Evolutionary conservation across 2,113 vertebrate species (phyloP).

Genomic region (Sialia sialis): DNA sequence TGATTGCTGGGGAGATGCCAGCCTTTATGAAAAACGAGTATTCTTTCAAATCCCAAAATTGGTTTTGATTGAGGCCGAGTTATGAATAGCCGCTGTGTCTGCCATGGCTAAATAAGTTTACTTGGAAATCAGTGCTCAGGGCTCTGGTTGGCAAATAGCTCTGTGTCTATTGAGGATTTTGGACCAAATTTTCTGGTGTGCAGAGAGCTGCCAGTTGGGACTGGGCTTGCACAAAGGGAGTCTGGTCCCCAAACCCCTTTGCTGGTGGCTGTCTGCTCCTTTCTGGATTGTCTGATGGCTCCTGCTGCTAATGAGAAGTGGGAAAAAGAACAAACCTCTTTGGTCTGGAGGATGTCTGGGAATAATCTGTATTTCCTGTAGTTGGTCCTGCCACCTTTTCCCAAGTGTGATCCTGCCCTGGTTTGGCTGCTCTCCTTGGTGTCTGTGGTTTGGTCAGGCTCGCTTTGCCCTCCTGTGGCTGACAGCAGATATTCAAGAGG

Average conservation of each 20-base stretch:
- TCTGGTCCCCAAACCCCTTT: not conserved
- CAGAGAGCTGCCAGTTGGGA: not conserved
- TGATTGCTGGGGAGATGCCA: constrained; percentile 30
- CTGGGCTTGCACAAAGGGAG: accelerated
- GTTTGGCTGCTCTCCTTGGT: not conserved
- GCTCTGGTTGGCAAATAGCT: not conserved
- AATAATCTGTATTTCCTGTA: not conserved
- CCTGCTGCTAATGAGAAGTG: not conserved
- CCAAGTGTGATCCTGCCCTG: not conserved
- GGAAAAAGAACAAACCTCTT: not conserved
- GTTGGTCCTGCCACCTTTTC: not conserved
- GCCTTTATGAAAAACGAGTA: not conserved
- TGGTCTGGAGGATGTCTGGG: not conserved
- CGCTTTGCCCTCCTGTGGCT: constrained; percentile 50
- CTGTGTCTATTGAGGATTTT: accelerated
- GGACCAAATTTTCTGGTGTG: not conserved
- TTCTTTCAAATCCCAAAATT: constrained; percentile 57
- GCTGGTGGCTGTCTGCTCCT: not conserved
- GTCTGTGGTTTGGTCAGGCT: not conserved
- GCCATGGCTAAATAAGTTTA: not conserved
- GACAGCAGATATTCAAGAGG: not conserved
- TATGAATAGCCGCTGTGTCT: constrained; percentile 30
- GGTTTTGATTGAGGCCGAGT: constrained; percentile 19
- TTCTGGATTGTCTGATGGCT: accelerated
- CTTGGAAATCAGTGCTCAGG: not conserved